A percentile compares a stretch with the other conserved stretches of the same genome.
These are phyloP conservation scores for Pollicipes pollicipes DNA, from an alignment of 1,140 invertebrate genomes.

Conservation along the genomic window DNA sequence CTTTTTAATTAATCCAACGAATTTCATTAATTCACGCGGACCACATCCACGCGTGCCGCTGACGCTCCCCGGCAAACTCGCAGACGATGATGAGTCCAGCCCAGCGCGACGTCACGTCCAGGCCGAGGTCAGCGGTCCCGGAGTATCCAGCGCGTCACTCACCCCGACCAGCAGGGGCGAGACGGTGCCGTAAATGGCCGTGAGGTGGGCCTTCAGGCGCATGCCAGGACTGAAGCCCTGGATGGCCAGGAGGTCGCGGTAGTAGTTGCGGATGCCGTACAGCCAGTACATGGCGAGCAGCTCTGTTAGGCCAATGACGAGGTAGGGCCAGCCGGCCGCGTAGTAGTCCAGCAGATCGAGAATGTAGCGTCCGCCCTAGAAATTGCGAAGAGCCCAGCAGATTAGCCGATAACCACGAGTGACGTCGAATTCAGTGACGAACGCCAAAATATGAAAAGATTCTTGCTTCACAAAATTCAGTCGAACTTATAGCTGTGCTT, in stretches of 20 bases:
- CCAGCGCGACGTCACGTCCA: too few relatives aligned
- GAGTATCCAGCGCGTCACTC: neutral
- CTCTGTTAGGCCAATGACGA: slow-evolving; percentile 51
- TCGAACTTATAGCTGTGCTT: too few relatives aligned
- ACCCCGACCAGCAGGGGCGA: neutral
- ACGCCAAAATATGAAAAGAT: too few relatives aligned
- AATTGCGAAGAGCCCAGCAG: slow-evolving; percentile 45
- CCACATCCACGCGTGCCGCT: too few relatives aligned
- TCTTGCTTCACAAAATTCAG: too few relatives aligned
- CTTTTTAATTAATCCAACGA: too few relatives aligned
- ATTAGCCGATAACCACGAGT: too few relatives aligned
- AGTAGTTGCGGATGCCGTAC: slow-evolving; percentile 40
- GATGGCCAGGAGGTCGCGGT: slow-evolving; percentile 56
- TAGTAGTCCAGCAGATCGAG: slow-evolving; percentile 68
- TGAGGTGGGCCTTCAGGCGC: neutral
- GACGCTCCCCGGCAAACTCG: too few relatives aligned
- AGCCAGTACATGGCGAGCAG: slow-evolving; percentile 51
- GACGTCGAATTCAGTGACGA: too few relatives aligned
- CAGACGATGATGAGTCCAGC: too few relatives aligned
- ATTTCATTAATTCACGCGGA: too few relatives aligned
- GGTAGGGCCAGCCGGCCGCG: slow-evolving; percentile 66
- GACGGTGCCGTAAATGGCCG: neutral
- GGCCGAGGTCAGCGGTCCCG: too few relatives aligned
- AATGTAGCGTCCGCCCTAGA: slow-evolving; percentile 57
- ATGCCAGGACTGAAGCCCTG: slow-evolving; percentile 9